Base-by-base conservation (phyloP, 2,113 vertebrate species). In the Ailurus styani region DNA sequence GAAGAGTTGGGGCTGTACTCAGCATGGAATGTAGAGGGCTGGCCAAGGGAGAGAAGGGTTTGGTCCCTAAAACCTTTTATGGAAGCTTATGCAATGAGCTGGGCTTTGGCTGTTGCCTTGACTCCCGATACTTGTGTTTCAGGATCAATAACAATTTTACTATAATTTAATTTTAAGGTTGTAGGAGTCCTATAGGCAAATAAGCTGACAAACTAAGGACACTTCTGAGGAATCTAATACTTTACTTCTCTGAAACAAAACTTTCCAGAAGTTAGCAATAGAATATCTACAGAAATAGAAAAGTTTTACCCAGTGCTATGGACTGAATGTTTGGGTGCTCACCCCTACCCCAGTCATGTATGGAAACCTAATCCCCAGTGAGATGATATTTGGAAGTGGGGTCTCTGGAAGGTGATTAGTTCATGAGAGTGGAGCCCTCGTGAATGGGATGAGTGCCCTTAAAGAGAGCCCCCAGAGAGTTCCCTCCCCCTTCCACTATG, bases 161-260 rank as follows among this genome's bases (percentile, higher is more conserved):
- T 37, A 27, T 52, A 86, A 90, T 81, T 86, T 85, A 55, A 66
- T 94, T 96, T 70, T 54, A 89, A 84, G 15, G 21, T n/a, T 31
- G 12, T 73, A 66, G 72, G 31, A 47, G 45, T 37, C 37, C 34
- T 77, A 62, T 4, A 93, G 73, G 15, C 34, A 68, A 75, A 91
- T 77, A 79, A 77, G 11, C 66, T 29, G 40, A 93, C 68, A 52
- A 34, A 21, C 40, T 85, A 60, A 78, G 20, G 54, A 55, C 70
- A 60, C 6, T 47, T 95, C 70, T 60, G 40, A 97, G 21, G 31
- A 93, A 72, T 89, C n/a, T 78, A 18, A 47, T 45, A 29, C 72
- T 90, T 64, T 90, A 87, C 55, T 95, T 90, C n/a, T 96, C 66
- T 87, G 57, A 95, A 87, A 93, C 18, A 83, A 47, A 52, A 93